Base-by-base conservation (phyloP, 1,140 invertebrate species). In the Ericerus pela region DNA sequence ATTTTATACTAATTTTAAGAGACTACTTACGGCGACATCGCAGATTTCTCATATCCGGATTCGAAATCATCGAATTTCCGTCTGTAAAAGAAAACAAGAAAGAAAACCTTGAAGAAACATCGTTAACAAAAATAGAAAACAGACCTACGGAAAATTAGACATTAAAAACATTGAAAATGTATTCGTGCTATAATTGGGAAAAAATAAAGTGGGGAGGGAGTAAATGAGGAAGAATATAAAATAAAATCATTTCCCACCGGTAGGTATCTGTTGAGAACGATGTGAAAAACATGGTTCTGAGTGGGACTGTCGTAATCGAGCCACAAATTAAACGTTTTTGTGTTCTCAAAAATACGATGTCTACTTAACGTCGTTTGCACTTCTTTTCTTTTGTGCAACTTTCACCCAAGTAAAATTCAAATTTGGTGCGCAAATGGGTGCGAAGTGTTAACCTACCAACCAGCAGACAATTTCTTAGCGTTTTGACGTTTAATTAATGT, bases 291-390 rank as follows among this genome's bases (percentile, higher is more conserved):
- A n/a, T n/a, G n/a, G n/a, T n/a, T n/a, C n/a, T n/a, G n/a, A n/a
- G n/a, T n/a, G n/a, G n/a, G n/a, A n/a, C n/a, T n/a, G 4, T 38
- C 36, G 26, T 24, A 47, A 4, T 14, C 20, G 18, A 47, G 3
- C 26, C 20, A 24, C 2, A 22, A 47, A 47, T 14, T 47, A 14
- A n/a, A 47, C 41, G 10, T 33, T 5, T n/a, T 2, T 20, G 10
- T 47, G 16, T 47, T 47, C 10, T 47, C 20, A 12, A 47, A 47
- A 47, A 16, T 18, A 24, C 22, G 41, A 24, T 24, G 41, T 16
- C 41, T 47, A 47, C 41, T 47, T 47, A 47, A 47, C 41, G 41
- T 47, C 41, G 26, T 24, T 47, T 47, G 41, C 41, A 47, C 26
- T 47, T 47, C 41, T 47, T 47, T 47, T 47, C 41, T 47, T 47